phyloP scores from a whole-genome alignment of 2,113 vertebrate genomes.

The Ciconia maguari region DNA sequence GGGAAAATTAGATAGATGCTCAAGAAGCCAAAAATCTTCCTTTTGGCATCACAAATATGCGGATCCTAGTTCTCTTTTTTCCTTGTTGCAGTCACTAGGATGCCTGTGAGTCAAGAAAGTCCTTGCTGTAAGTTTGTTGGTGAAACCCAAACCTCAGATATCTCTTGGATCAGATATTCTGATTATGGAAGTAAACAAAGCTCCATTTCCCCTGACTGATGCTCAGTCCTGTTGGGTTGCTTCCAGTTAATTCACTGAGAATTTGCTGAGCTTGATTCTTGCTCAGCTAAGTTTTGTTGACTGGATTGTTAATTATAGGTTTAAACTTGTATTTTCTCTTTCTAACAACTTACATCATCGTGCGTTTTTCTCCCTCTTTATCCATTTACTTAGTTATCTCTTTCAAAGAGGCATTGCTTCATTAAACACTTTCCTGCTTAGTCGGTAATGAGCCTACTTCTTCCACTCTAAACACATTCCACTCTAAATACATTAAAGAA shows the following conservation, averaged over 20 bases:
- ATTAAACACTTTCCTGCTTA: constrained; percentile 18
- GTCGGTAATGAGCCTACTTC: not conserved
- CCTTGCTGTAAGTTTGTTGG: not conserved
- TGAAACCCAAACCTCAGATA: not conserved
- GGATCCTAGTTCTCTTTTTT: not conserved
- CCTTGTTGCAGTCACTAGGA: not conserved
- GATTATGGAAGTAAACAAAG: not conserved
- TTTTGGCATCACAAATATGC: not conserved
- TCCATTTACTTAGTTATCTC: not conserved
- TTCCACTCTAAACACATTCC: not conserved
- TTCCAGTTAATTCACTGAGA: constrained; percentile 11
- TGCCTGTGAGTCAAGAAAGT: not conserved
- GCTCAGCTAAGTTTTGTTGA: constrained; percentile 1
- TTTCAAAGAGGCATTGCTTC: constrained; percentile 26
- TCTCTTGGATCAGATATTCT: not conserved
- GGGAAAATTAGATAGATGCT: not conserved
- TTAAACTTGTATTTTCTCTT: constrained; percentile 15
- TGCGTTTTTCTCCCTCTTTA: not conserved
- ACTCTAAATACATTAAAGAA: not conserved
- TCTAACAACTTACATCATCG: not conserved
- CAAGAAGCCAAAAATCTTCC: not conserved
- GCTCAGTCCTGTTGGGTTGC: not conserved
- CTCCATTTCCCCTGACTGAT: not conserved
- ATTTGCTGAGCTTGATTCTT: constrained; percentile 25
- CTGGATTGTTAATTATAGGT: not conserved